Conservation (phyloP, 2,888 invertebrate genomes). For the Calameuta pallipes region DNA sequence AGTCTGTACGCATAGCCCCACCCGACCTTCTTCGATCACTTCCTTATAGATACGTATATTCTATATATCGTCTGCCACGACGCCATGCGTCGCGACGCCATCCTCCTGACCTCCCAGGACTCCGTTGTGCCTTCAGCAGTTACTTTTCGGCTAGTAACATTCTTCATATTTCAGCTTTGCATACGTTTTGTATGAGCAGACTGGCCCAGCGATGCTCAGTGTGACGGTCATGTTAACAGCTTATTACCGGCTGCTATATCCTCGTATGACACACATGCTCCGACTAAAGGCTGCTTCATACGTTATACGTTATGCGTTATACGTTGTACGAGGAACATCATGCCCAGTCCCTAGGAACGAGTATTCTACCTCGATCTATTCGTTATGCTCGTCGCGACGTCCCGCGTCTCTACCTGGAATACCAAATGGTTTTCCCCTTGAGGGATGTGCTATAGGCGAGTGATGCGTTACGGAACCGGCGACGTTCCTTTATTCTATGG, state of each 20-base stretch:
- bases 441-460: neutral
- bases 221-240: constrained; percentile 39
- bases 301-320: neutral
- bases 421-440: neutral
- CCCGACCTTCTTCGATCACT: neutral
- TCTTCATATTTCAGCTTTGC: neutral
- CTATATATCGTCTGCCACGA: neutral
- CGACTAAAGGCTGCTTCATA: neutral
- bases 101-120: neutral
- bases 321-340: neutral
- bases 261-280: constrained; percentile 21
- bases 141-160: neutral
- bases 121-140: neutral
- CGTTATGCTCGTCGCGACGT: neutral
- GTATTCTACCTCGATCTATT: neutral
- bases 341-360: neutral
- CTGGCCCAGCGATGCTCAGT: constrained; percentile 16
- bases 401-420: neutral
- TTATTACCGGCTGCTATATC: constrained; percentile 30
- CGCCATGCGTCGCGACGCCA: neutral
- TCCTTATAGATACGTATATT: neutral
- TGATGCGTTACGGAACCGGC: neutral
- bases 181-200: neutral
- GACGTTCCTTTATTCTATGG: neutral
- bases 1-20: neutral